Base-by-base conservation (phyloP, 2,888 invertebrate genomes). In the Lobophora halterata region DNA sequence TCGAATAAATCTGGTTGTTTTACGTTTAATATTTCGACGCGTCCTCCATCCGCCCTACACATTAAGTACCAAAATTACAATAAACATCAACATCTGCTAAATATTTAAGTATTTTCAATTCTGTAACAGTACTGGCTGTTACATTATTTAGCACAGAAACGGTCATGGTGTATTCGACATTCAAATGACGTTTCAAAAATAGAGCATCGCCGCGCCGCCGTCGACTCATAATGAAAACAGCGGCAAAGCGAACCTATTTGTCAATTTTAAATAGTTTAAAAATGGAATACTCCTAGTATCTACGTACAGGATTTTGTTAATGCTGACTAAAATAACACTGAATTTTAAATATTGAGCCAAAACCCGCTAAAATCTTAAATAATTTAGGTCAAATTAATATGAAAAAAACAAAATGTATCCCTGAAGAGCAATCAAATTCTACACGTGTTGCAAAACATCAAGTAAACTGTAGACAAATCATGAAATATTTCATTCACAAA, bases 121-220 rank as follows among this genome's bases (percentile, higher is more conserved):
- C 21, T 36, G 42, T 29, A 40, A 41, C 25, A 50, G 46, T 44
- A 45, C 34, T 28, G 26, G 29, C 32, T 14, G 29, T 21, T 45
- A 21, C 27, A 33, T 33, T n/a, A 36, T 36, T 42, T 42, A 42
- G 42, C 36, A 36, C 42, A 32, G 35, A 34, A 40, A 45, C 45
- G 29, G 39, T 45, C 28, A 20, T 13, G 17, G 5, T 16, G 24
- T 20, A 32, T 45, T 45, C 23, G 40, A 45, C 40, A 39, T 46
- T 49, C 44, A 46, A 52, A 52, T 52, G 32, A 4, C 24, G 6
- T 27, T 45, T 40, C 44, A 31, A 52, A 46, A 47, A 47, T 49
- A 45, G 52, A 52, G 42, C 39, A 40, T 49, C 28, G 33, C 26
- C 23, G n/a, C n/a, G n/a, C n/a, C n/a, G n/a, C n/a, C n/a, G n/a